Percentiles rank a stretch among this genome's conserved stretches.
phyloP scores from a whole-genome alignment of 2,888 invertebrate genomes.

The Thymelicus acteon region DNA sequence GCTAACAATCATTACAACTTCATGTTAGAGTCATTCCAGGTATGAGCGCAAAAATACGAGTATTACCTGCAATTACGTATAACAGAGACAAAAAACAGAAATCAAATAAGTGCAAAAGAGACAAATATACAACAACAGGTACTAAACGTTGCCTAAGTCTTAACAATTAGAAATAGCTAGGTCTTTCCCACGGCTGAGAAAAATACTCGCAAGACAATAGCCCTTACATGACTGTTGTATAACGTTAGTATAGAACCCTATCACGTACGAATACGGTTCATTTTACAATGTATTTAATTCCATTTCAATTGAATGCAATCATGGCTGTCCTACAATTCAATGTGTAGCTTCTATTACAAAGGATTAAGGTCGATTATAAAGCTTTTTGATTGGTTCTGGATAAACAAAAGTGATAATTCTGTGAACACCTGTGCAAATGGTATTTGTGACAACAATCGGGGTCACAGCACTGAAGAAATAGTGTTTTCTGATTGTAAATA shows the following conservation, averaged over 20 bases:
- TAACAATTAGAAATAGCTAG: constrained; percentile 21
- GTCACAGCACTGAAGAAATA: constrained; percentile 9
- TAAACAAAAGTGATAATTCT: constrained; percentile 11
- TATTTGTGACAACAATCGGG: constrained; percentile 23
- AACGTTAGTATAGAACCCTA: background rate
- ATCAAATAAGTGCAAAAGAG: background rate
- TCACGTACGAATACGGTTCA: background rate
- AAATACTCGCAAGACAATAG: constrained; percentile 19
- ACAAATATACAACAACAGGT: constrained; percentile 8
- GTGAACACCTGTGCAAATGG: constrained; percentile 26
- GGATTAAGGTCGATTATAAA: background rate
- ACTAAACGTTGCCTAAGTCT: constrained; percentile 13
- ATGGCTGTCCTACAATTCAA: constrained; percentile 3
- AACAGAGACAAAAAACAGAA: constrained; percentile 12
- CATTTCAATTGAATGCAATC: constrained; percentile 10
- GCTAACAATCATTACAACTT: too few species aligned
- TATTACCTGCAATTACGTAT: background rate
- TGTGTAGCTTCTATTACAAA: background rate
- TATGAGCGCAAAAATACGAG: background rate
- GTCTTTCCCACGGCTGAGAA: constrained; percentile 25
- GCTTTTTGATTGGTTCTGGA: background rate
- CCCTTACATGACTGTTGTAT: constrained; percentile 1
- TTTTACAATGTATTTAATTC: background rate
- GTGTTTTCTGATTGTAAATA: constrained; percentile 6
- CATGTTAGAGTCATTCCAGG: background rate